These are phyloP conservation scores for Sebastes wilsoni DNA, from an alignment of 2,797 vertebrate species.

Conservation along the genomic window DNA sequence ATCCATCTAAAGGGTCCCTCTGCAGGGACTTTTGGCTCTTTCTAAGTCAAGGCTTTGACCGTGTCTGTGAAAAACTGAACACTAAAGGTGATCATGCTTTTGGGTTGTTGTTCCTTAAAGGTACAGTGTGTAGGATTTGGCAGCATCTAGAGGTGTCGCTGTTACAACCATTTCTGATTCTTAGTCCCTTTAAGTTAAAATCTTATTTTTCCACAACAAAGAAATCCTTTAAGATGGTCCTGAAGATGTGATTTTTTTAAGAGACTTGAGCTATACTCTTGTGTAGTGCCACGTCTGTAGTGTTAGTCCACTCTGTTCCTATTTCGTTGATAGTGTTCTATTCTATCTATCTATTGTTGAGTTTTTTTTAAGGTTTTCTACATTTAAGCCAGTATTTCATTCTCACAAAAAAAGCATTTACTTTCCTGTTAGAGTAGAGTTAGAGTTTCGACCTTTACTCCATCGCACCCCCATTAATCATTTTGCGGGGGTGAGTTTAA, in stretches of 20 bases:
- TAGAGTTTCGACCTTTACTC: constrained; percentile 8
- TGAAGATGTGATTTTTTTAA: not conserved
- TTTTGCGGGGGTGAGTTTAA: constrained; percentile 22
- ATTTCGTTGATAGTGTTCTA: not conserved
- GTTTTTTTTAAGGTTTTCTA: not conserved
- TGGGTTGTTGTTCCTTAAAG: not conserved
- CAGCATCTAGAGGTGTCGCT: too few relatives aligned
- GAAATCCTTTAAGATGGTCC: not conserved
- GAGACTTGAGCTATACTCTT: not conserved
- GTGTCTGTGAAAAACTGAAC: not conserved
- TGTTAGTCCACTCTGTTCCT: not conserved
- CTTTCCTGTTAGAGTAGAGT: constrained; percentile 1
- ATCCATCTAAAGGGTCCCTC: not conserved
- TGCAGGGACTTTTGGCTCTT: not conserved
- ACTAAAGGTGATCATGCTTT: not conserved
- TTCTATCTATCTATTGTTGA: too few relatives aligned
- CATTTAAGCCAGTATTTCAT: constrained; percentile 16
- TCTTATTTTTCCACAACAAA: not conserved
- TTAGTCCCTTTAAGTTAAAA: not conserved
- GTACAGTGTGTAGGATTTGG: too few relatives aligned
- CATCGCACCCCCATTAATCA: constrained; percentile 35
- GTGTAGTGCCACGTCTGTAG: not conserved
- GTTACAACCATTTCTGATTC: too few relatives aligned
- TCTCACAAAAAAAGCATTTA: constrained; percentile 15
- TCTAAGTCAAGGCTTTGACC: not conserved